A percentile compares a stretch with the other conserved stretches of the same genome.
Conservation (phyloP, 2,888 invertebrate genomes). For the Neoscelio sp. region DNA sequence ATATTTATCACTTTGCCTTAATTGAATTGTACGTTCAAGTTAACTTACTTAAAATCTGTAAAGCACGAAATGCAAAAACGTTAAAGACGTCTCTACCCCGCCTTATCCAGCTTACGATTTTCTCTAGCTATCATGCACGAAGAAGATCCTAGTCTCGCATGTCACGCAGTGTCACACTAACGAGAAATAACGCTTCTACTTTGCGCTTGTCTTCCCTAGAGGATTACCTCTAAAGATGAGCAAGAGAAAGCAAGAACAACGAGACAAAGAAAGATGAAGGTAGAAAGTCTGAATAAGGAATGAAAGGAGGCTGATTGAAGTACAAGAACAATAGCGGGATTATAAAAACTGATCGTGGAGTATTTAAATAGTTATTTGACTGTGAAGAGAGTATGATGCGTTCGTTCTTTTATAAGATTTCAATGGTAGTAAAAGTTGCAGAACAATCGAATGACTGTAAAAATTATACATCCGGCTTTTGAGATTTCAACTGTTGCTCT, state of each 20-base stretch:
- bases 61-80: constrained; percentile 57
- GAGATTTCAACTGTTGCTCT: constrained; percentile 12
- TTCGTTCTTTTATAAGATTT: constrained; percentile 45
- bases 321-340: constrained; percentile 58
- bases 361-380: constrained; percentile 62
- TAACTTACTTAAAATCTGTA: constrained; percentile 50
- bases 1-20: constrained; percentile 36
- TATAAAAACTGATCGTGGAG: constrained; percentile 61
- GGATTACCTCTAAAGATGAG: constrained; percentile 62
- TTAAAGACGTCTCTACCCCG: constrained; percentile 40
- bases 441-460: constrained; percentile 54
- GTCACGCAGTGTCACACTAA: constrained; percentile 66
- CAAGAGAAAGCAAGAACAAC: constrained; percentile 57
- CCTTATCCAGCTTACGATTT: constrained; percentile 46
- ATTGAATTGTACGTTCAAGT: constrained; percentile 57
- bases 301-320: constrained; percentile 59
- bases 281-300: constrained; percentile 62
- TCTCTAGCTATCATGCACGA: constrained; percentile 58
- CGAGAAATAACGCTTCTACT: constrained; percentile 67
- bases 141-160: constrained; percentile 59
- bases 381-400: constrained; percentile 52
- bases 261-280: constrained; percentile 44
- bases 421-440: constrained; percentile 28
- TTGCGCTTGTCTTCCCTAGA: constrained; percentile 63
- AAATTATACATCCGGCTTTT: constrained; percentile 41